Evolutionary conservation across 2,113 vertebrate species (phyloP).

Genomic region (Delphinapterus leucas): DNA sequence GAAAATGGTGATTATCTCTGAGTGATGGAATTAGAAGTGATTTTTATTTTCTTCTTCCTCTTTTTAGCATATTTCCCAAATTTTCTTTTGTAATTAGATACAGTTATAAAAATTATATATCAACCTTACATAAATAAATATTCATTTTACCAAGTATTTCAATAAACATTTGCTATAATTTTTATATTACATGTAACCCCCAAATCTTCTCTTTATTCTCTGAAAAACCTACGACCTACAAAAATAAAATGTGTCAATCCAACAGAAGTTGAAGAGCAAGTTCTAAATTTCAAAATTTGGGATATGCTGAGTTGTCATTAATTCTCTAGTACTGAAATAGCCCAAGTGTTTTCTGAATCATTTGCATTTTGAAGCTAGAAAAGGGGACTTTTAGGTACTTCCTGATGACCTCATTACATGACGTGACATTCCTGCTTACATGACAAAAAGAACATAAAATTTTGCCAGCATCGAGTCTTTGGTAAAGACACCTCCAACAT

Average conservation of each 20-base stretch:
- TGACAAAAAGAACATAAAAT: neutral
- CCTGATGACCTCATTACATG: neutral
- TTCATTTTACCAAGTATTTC: neutral
- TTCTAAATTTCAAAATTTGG: neutral
- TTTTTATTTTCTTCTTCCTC: neutral
- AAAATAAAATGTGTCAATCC: neutral
- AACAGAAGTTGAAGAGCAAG: neutral
- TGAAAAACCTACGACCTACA: neutral
- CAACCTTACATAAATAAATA: neutral
- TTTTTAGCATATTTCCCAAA: neutral
- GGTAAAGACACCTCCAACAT: neutral
- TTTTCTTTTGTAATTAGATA: neutral
- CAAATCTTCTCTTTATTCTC: neutral
- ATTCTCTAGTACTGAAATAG: neutral
- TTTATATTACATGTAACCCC: neutral
- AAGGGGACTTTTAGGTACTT: neutral
- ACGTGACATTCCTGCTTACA: neutral
- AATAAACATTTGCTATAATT: neutral
- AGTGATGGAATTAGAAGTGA: neutral
- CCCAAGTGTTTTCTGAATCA: neutral
- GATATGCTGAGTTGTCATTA: neutral
- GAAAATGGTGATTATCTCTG: neutral
- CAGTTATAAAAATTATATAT: neutral
- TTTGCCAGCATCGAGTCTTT: neutral
- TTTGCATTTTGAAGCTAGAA: slow-evolving; percentile 4